Conservation (phyloP, 2,113 vertebrate species). For the Pleuronectes platessa region DNA sequence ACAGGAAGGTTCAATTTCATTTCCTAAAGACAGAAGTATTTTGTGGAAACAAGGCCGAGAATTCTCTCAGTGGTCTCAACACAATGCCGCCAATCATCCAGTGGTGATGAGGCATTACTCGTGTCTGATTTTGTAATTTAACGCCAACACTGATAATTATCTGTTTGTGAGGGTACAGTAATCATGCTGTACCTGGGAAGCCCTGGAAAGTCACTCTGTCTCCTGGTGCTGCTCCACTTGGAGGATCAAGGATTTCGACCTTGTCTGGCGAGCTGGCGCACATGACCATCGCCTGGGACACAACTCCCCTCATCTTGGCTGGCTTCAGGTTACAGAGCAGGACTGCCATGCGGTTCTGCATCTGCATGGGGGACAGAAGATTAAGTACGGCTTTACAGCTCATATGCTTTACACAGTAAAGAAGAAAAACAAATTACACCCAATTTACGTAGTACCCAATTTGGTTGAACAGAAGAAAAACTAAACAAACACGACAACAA, state of each 20-base stretch:
- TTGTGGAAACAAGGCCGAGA: constrained; percentile 22
- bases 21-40: constrained; percentile 34
- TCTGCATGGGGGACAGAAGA: constrained; percentile 78
- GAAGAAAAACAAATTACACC: background rate
- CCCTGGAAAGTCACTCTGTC: constrained; percentile 90
- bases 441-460: constrained; percentile 2
- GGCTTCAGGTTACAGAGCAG: constrained; percentile 95
- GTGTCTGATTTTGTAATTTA: background rate
- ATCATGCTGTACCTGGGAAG: constrained; percentile 85
- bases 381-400: background rate
- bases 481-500: constrained; percentile 25
- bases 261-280: constrained; percentile 94
- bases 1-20: constrained; percentile 16
- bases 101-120: background rate
- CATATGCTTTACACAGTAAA: background rate
- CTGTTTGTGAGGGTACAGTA: no score
- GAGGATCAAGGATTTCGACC: constrained; percentile 93
- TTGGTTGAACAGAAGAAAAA: constrained; percentile 27
- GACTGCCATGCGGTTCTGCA: constrained; percentile 94
- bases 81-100: background rate
- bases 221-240: constrained; percentile 86
- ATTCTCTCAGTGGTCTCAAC: background rate
- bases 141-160: background rate
- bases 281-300: constrained; percentile 96
- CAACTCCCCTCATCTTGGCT: constrained; percentile 91